Evolutionary conservation across 1,140 invertebrate genomes (phyloP).

Genomic region (Xylocopa sonorina): DNA sequence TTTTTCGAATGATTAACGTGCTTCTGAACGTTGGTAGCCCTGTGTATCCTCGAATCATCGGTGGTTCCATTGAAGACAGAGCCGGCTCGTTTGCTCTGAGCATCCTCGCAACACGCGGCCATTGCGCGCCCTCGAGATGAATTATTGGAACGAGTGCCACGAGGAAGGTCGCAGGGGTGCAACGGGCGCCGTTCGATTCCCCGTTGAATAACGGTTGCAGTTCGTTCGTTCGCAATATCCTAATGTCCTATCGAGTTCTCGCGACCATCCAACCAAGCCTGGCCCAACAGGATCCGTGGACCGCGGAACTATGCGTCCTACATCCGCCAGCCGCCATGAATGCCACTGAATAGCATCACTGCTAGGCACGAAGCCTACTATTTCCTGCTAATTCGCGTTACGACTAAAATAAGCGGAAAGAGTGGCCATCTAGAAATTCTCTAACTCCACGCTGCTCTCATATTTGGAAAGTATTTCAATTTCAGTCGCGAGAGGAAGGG

Average conservation of each 20-base stretch:
- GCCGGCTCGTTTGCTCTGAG: neutral
- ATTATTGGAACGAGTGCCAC: conserved; percentile 29
- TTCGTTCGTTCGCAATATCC: conserved; percentile 54
- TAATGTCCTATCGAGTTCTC: conserved; percentile 53
- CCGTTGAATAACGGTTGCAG: conserved; percentile 25
- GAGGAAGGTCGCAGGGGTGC: conserved; percentile 21
- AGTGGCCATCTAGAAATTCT: no score
- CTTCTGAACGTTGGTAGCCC: no score
- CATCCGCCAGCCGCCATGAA: conserved; percentile 28
- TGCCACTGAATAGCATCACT: conserved; percentile 28
- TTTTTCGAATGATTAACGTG: no score
- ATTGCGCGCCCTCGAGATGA: neutral
- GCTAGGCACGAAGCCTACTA: neutral
- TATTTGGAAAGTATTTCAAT: neutral
- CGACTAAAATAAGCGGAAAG: no score
- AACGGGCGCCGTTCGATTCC: conserved; percentile 30
- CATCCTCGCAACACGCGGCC: conserved; percentile 12
- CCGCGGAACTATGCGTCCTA: conserved; percentile 33
- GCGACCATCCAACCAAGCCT: conserved; percentile 24
- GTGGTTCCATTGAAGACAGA: neutral
- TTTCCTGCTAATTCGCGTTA: neutral
- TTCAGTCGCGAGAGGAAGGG: neutral
- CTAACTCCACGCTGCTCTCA: no score
- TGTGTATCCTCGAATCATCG: neutral
- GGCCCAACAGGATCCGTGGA: conserved; percentile 1